These are phyloP conservation scores for Lophura swinhoii DNA, from an alignment of 2,797 vertebrate genomes.

Conservation along the genomic window DNA sequence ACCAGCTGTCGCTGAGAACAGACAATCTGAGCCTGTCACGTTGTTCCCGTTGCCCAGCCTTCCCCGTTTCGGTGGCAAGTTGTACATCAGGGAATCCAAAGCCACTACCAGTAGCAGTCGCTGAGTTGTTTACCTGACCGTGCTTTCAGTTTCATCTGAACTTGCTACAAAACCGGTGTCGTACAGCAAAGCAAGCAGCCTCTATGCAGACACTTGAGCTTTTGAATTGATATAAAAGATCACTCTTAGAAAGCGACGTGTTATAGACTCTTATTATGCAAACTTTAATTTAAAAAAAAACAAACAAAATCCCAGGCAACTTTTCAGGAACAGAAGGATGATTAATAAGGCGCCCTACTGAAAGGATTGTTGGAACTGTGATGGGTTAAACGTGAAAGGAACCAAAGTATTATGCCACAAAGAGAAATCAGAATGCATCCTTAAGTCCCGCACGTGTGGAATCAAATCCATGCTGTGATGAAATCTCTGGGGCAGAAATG, in stretches of 20 bases:
- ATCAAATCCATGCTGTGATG: not conserved
- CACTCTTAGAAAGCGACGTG: constrained; percentile 62
- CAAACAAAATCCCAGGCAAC: not conserved
- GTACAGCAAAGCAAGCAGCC: constrained; percentile 72
- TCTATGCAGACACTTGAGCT: constrained; percentile 83
- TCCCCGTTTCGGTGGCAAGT: constrained; percentile 64
- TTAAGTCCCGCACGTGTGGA: constrained; percentile 25
- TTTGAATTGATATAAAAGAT: constrained; percentile 73
- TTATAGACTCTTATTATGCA: constrained; percentile 77
- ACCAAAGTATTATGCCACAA: constrained; percentile 56
- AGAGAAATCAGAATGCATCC: not conserved
- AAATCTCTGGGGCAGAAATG: constrained; percentile 34
- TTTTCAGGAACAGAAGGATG: constrained; percentile 66
- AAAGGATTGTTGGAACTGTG: constrained; percentile 12
- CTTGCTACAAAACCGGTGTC: constrained; percentile 67
- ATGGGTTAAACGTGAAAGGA: constrained; percentile 31
- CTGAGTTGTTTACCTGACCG: constrained; percentile 72
- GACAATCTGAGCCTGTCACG: constrained; percentile 75
- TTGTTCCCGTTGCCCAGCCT: constrained; percentile 47
- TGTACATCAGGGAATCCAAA: constrained; percentile 80
- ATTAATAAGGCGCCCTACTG: constrained; percentile 33
- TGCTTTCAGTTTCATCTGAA: constrained; percentile 73
- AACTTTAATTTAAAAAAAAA: constrained; percentile 12
- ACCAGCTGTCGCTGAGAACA: constrained; percentile 73
- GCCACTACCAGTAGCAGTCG: constrained; percentile 75